Evolutionary conservation across 1,140 invertebrate species (phyloP).

Genomic region (Drosophila yakuba): DNA sequence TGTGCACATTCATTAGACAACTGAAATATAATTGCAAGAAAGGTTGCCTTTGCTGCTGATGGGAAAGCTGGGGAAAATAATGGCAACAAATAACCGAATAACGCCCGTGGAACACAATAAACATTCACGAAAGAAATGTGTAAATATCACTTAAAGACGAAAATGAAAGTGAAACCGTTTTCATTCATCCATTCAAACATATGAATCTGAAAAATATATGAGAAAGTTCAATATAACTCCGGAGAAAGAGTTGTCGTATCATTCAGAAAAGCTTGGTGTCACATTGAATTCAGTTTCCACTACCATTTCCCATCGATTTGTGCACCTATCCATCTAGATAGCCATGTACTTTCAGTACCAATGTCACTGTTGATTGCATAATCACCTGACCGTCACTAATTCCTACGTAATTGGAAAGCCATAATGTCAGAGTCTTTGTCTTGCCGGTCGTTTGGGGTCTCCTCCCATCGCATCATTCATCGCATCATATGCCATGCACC

Average conservation of each 20-base stretch:
- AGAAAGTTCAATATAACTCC: constrained; percentile 32
- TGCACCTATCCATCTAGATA: constrained; percentile 1
- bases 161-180: constrained; percentile 56
- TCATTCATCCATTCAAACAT: constrained; percentile 32
- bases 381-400: constrained; percentile 42
- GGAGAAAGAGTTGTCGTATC: constrained; percentile 35
- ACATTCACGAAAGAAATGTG: constrained; percentile 34
- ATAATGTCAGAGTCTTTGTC: constrained; percentile 38
- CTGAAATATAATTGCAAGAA: constrained; percentile 53
- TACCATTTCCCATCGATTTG: constrained; percentile 10
- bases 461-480: constrained; percentile 3
- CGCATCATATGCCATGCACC: constrained; percentile 21
- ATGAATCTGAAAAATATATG: constrained; percentile 24
- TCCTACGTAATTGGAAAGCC: constrained; percentile 42
- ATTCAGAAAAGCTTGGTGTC: constrained; percentile 31
- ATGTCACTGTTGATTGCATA: constrained; percentile 39
- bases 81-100: constrained; percentile 51
- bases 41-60: constrained; percentile 14
- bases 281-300: constrained; percentile 20
- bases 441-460: constrained; percentile 10
- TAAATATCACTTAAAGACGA: constrained; percentile 52
- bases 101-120: constrained; percentile 46
- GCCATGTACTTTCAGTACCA: constrained; percentile 11
- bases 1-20: constrained; percentile 44
- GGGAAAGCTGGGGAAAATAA: constrained; percentile 51